These are phyloP conservation scores for Drosophila yakuba DNA, from an alignment of 1,140 invertebrate species.

Conservation along the genomic window DNA sequence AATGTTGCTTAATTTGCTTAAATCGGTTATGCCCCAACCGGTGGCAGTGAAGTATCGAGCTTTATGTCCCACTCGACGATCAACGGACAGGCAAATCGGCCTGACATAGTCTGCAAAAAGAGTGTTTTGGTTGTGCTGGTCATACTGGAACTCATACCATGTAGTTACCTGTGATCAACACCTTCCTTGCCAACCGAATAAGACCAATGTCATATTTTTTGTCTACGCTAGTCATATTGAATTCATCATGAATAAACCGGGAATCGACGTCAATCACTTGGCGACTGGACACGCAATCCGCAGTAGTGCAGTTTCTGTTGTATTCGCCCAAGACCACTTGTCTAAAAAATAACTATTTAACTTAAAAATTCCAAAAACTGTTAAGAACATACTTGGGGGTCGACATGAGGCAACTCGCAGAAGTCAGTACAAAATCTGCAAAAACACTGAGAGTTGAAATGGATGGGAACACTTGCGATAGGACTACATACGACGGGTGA, in stretches of 20 bases:
- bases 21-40: neutral
- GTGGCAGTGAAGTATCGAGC: neutral
- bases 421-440: neutral
- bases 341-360: neutral
- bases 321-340: neutral
- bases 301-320: neutral
- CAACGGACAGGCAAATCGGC: neutral
- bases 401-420: neutral
- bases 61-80: neutral
- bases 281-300: neutral
- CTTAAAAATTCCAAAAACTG: neutral
- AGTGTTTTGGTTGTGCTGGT: neutral
- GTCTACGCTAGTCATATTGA: fast-evolving
- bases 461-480: neutral
- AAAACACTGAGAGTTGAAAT: neutral
- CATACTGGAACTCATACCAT: too few species aligned
- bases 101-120: neutral
- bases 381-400: neutral
- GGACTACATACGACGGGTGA: neutral
- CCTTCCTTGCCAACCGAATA: neutral
- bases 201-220: neutral
- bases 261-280: neutral
- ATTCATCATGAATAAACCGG: neutral
- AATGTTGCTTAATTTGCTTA: neutral
- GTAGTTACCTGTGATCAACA: neutral